A percentile compares a stretch with the other conserved stretches of the same genome.
phyloP scores from a whole-genome alignment of 2,797 vertebrate species.

The Hyperoplus immaculatus region DNA sequence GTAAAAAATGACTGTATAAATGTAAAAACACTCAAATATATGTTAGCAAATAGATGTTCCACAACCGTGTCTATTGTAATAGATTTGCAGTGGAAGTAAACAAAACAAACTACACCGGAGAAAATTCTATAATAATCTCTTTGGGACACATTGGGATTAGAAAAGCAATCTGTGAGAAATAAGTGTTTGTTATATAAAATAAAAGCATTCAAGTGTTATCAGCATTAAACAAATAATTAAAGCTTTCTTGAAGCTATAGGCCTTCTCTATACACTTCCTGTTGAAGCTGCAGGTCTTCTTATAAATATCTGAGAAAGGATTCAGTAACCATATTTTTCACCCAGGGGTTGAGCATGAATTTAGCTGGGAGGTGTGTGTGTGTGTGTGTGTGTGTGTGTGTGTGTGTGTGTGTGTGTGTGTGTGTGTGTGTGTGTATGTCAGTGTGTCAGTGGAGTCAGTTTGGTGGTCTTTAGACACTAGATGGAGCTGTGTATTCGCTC shows the following conservation, averaged over 20 bases:
- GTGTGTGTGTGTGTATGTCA: too few relatives aligned
- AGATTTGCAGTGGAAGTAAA: background rate
- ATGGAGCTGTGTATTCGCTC: slow-evolving; percentile 56
- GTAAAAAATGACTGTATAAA: background rate
- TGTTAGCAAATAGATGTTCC: background rate
- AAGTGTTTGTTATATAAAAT: too few relatives aligned
- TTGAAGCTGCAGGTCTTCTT: background rate
- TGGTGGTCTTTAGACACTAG: slow-evolving; percentile 59
- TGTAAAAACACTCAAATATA: background rate
- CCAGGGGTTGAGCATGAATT: background rate
- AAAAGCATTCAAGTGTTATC: background rate
- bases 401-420: too few relatives aligned
- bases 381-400: too few relatives aligned
- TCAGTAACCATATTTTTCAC: background rate
- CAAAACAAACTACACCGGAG: background rate
- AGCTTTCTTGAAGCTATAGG: background rate
- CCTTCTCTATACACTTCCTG: background rate
- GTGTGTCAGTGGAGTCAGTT: background rate
- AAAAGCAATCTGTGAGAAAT: background rate
- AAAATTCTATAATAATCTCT: background rate
- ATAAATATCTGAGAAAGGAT: background rate
- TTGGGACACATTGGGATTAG: background rate
- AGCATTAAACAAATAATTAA: background rate
- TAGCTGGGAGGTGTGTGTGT: too few relatives aligned
- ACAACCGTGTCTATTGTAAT: background rate